Conservation (phyloP, 2,888 invertebrate genomes). For the Drosophila prostipennis region DNA sequence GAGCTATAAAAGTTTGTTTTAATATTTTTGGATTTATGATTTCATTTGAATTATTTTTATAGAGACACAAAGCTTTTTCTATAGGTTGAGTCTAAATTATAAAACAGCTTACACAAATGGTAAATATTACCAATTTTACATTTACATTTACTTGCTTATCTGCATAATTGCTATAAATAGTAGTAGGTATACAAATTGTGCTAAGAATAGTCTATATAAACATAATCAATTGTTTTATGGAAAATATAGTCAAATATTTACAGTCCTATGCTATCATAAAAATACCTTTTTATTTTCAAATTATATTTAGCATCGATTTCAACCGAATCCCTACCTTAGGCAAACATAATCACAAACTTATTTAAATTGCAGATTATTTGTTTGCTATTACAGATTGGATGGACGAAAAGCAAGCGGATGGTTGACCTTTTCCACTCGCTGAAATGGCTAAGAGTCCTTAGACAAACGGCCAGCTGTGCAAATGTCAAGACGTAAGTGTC, state of each 20-base stretch:
- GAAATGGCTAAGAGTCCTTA: constrained; percentile 59
- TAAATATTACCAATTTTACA: too few species aligned
- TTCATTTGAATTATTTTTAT: constrained; percentile 64
- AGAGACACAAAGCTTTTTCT: neutral
- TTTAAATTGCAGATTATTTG: constrained; percentile 55
- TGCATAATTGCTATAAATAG: too few species aligned
- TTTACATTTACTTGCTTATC: too few species aligned
- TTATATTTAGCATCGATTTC: constrained; percentile 17
- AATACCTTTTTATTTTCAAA: neutral
- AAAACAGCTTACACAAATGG: too few species aligned
- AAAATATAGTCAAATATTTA: constrained; percentile 6
- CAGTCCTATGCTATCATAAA: neutral
- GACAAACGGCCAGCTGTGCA: constrained; percentile 79
- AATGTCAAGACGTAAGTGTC: constrained; percentile 82
- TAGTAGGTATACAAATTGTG: too few species aligned
- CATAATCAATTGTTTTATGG: neutral
- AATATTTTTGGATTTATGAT: constrained; percentile 52
- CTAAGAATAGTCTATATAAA: neutral
- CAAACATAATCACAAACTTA: constrained; percentile 71
- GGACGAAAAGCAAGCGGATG: constrained; percentile 17
- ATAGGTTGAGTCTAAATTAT: neutral
- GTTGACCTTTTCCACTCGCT: constrained; percentile 62
- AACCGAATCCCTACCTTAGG: constrained; percentile 20
- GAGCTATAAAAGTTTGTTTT: constrained; percentile 56
- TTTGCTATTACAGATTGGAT: neutral